Evolutionary conservation across 2,113 vertebrate species (phyloP), one percentile per base, ranked within the genome.

Genomic region (Silurus asotus): DNA sequence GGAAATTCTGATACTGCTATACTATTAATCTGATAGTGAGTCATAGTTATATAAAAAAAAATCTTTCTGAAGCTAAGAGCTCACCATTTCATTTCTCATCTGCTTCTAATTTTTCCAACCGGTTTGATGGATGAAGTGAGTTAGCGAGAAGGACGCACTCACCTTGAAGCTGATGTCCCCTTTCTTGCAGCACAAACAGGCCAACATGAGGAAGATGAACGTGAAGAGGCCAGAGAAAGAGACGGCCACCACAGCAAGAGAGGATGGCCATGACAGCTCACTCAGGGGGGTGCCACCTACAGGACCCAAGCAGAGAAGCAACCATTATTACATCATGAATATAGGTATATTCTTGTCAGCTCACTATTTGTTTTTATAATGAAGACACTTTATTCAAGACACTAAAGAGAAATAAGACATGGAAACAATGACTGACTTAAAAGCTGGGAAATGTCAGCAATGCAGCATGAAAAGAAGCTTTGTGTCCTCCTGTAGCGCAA

Each of bases 181-280:
- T 94, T 98, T 98, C 96, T 98, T 99, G 93, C 98, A 99, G 95
- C 98, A 99, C 93, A 99, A 93, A 90, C 98, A 99, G 93, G 97
- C 97, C 94, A 99, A 91, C 97, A 99, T 99, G 96, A 99, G 96
- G 97, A 97, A 97, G 93, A 98, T 92, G 90, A 97, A 96, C 8
- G 97, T 96, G 94, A 99, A 97, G 91, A 99, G 97, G 28, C 97
- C 98, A 0, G 97, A 98, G 93, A 99, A 97, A 86, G 98, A 99
- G 90, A 98, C 96, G 0, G 97, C 96, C 64, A 98, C 96, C 8
- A 99, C 97, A 0, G 96, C 97, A 78, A 99, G 94, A 17, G 98
- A 98, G 10, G 97, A 99, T 20, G 97, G 96, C 97, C 98, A 99
- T 87, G 98, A 98, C 88, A 98, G 95, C 94, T 98, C 97, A 0